These are phyloP conservation scores for Zophobas atratus DNA, from an alignment of 1,140 invertebrate species.

Conservation along the genomic window DNA sequence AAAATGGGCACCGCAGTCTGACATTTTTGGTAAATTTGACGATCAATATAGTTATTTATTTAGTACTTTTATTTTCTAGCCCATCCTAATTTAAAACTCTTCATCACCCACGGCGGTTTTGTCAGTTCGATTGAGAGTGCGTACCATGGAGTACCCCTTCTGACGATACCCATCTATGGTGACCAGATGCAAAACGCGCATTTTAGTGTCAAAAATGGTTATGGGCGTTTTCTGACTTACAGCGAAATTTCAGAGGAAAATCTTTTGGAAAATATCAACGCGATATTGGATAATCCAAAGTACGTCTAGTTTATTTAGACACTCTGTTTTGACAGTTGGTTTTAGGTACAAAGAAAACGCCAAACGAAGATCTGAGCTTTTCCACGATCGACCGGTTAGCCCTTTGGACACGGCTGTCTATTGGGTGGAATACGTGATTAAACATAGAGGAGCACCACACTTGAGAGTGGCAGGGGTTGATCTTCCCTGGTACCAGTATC, in stretches of 20 bases:
- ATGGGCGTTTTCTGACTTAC: slow-evolving; percentile 37
- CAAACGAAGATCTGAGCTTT: slow-evolving; percentile 70
- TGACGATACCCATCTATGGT: slow-evolving; percentile 64
- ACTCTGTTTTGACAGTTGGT: slow-evolving; percentile 36
- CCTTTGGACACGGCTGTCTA: slow-evolving; percentile 77
- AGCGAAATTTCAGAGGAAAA: slow-evolving; percentile 42
- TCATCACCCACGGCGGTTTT: slow-evolving; percentile 56
- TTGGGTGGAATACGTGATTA: slow-evolving; percentile 80
- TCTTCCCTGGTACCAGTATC: slow-evolving; percentile 70
- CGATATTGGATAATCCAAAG: slow-evolving; percentile 49
- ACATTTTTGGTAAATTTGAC: slow-evolving; percentile 74
- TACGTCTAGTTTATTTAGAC: slow-evolving; percentile 17
- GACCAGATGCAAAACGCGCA: slow-evolving; percentile 60
- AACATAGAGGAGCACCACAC: slow-evolving; percentile 77
- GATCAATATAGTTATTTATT: slow-evolving; percentile 22
- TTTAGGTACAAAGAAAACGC: slow-evolving; percentile 60
- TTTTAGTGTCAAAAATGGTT: slow-evolving; percentile 55
- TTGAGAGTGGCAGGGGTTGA: slow-evolving; percentile 74
- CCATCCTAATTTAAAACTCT: slow-evolving; percentile 58
- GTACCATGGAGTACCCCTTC: slow-evolving; percentile 69
- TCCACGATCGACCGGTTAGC: slow-evolving; percentile 71
- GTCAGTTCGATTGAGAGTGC: slow-evolving; percentile 65
- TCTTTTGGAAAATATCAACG: slow-evolving; percentile 35
- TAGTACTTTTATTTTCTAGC: slow-evolving; percentile 48
- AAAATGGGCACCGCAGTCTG: slow-evolving; percentile 81